Evolutionary conservation across 2,888 invertebrate genomes (phyloP), one percentile per base, ranked within the genome.

Genomic region (Leptarthrus brevirostris): DNA sequence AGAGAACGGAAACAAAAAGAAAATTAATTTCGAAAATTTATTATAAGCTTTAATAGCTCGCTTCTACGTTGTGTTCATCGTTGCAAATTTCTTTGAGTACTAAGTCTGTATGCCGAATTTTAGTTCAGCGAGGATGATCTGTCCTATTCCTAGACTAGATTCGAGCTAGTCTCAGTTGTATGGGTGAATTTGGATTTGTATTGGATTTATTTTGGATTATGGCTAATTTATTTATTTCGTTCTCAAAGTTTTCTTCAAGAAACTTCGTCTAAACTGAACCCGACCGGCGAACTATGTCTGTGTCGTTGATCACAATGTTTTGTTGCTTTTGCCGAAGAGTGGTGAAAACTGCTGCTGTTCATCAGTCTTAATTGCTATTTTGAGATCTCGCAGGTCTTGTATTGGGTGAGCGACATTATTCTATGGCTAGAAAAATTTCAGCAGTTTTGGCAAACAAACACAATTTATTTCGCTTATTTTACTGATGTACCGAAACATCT

Each of bases 31-130:
- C 40, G 40, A 47, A 26, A 72, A 56, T 47, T 56, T 56, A 56
- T 72, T 40, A 72, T 40, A 58, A 61, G 53, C 36, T 74, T 26
- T 54, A 6, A 47, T 34, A 26, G 40, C 49, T 36, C 75, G 53
- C 56, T 18, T 72, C 73, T 74, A 71, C 49, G 70, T 74, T 74
- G 81, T 84, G 81, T 81, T 81, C 81, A 82, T 83, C 81, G 83
- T 80, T 81, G 82, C 81, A 79, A 81, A 81, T 83, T 82, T 83
- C 81, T 82, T 81, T 80, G 81, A 82, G 82, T 82, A 83, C 83
- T 83, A 81, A 83, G 52, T 14, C 20, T 18, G 44, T 66, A 22
- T 22, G 64, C 22, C 69, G 22, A 52, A 26, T 16, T 69, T 52
- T n/a, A 30, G 16, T 69, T 52, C 34, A 52, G 52, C 14, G 18